phyloP scores from a whole-genome alignment of 1,140 invertebrate species.

The Lethrus apterus region DNA sequence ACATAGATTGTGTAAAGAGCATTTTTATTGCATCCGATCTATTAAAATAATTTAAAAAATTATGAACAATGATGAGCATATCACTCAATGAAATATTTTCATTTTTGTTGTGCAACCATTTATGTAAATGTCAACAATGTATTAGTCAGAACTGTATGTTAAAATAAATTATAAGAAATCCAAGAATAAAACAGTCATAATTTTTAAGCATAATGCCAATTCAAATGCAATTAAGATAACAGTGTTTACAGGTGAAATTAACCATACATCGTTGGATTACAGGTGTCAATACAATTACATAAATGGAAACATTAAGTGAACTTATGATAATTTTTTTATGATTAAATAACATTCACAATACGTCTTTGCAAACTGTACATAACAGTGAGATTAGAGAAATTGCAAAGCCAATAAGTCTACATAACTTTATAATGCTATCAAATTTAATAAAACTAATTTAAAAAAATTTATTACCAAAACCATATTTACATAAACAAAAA shows the following conservation, averaged over 20 bases:
- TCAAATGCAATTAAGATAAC: conserved; percentile 6
- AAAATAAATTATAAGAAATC: no score
- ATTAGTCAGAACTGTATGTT: no score
- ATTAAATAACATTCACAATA: neutral
- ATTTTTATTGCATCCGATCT: no score
- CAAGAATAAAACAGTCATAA: conserved; percentile 4
- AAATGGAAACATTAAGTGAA: no score
- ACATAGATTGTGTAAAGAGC: no score
- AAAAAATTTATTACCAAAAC: conserved; percentile 17
- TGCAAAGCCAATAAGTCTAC: conserved; percentile 1
- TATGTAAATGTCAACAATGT: no score
- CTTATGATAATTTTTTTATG: neutral
- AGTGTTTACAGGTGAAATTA: conserved; percentile 4
- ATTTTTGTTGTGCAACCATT: no score
- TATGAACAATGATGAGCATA: no score
- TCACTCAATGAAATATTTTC: no score
- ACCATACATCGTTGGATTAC: no score
- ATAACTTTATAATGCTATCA: conserved; percentile 15
- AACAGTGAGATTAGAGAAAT: conserved; percentile 22
- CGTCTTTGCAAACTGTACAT: conserved; percentile 24
- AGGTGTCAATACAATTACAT: no score
- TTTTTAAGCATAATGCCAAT: neutral
- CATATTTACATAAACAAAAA: conserved; percentile 15
- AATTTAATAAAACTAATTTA: conserved; percentile 15
- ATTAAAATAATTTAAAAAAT: no score